Evolutionary conservation across 2,888 invertebrate species (phyloP).

Genomic region (Nebria brevicollis): DNA sequence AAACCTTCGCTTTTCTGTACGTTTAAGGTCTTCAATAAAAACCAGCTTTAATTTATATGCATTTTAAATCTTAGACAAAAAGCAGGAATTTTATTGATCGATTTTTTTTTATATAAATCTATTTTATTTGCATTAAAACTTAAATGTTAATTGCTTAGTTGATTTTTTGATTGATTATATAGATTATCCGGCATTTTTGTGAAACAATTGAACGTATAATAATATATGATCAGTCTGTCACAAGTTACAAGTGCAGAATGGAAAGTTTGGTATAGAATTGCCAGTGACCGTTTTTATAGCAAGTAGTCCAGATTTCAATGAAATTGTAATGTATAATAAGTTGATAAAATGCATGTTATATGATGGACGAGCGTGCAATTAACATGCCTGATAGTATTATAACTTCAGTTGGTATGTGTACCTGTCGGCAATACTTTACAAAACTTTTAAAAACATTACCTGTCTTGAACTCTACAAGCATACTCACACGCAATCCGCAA

Average conservation of each 20-base stretch:
- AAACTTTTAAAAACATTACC: slow-evolving; percentile 7
- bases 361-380: slow-evolving; percentile 7
- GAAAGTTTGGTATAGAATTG: neutral
- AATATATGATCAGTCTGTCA: neutral
- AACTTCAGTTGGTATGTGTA: slow-evolving; percentile 7
- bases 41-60: neutral
- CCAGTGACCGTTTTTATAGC: neutral
- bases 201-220: neutral
- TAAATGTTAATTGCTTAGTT: too few species aligned
- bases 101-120: too few species aligned
- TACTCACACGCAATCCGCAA: slow-evolving; percentile 10
- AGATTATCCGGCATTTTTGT: neutral
- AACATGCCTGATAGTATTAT: slow-evolving; percentile 5
- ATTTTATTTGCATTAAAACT: too few species aligned
- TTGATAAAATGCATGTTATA: slow-evolving; percentile 4
- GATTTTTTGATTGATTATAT: neutral
- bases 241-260: neutral
- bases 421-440: slow-evolving; percentile 11
- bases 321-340: neutral
- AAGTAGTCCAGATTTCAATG: neutral
- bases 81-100: neutral
- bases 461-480: neutral
- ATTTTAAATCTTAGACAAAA: neutral
- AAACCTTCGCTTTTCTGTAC: neutral
- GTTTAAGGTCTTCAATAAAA: neutral